Percentiles rank a stretch among this genome's conserved stretches.
phyloP scores from a whole-genome alignment of 2,888 invertebrate genomes.

The Cheilosia grossa region DNA sequence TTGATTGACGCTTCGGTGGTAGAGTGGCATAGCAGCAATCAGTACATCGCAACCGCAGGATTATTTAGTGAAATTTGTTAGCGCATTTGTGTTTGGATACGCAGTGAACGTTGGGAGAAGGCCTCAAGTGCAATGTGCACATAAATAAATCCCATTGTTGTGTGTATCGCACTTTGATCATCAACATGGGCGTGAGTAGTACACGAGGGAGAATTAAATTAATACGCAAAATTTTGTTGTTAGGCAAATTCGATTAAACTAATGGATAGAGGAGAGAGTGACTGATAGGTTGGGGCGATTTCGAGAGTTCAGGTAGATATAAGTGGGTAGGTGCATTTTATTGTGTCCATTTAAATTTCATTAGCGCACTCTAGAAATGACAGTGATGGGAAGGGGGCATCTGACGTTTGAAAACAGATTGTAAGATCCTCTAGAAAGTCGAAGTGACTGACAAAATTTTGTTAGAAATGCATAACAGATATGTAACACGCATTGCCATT shows the following conservation, averaged over 20 bases:
- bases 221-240: conserved; percentile 34
- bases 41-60: conserved; percentile 39
- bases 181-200: conserved; percentile 37
- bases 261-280: conserved; percentile 1
- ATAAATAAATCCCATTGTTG: conserved; percentile 47
- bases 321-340: not conserved
- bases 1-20: conserved; percentile 49
- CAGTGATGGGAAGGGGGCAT: not conserved
- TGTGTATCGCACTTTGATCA: conserved; percentile 38
- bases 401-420: not conserved
- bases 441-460: too few relatives aligned
- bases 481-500: too few relatives aligned
- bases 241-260: conserved; percentile 43
- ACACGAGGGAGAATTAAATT: conserved; percentile 33
- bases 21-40: conserved; percentile 18
- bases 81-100: not conserved
- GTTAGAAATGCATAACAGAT: too few relatives aligned
- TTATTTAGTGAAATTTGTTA: conserved; percentile 55
- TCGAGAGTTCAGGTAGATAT: not conserved
- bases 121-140: conserved; percentile 29
- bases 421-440: not conserved
- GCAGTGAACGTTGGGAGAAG: not conserved
- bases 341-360: conserved; percentile 2
- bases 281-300: not conserved
- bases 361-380: not conserved